Evolutionary conservation across 2,888 invertebrate species (phyloP), one percentile per base, ranked within the genome.

Genomic region (Aproaerema taeniolella): DNA sequence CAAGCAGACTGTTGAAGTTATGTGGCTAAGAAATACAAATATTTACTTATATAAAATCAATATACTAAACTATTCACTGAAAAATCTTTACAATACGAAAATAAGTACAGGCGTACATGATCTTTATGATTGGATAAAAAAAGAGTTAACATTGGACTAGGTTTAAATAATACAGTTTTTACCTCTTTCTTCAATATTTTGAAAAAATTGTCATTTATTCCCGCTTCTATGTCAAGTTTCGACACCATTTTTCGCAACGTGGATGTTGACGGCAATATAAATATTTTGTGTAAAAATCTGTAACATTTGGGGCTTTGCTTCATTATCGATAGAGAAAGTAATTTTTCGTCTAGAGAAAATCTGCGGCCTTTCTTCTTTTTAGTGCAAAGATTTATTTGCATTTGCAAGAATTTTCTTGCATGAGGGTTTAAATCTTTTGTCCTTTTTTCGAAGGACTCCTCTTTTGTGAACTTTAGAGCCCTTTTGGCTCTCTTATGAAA

Each of bases 251-350:
- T 47, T 7, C 45, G 41, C 10, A 52, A 16, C 1, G 45, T 50
- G 2, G 36, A 15, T 31, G 32, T 40, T 7, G 47, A 46, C 4
- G 51, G 50, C 14, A 51, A 17, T 8, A 52, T 52, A 50, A n/a
- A n/a, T n/a, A n/a, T n/a, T n/a, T n/a, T n/a, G n/a, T n/a, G n/a
- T n/a, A n/a, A n/a, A n/a, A n/a, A 36, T 38, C 36, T 36, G 11
- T 41, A 46, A 1, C 15, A 31, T 34, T 43, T 46, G 2, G 43
- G 46, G 24, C 46, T 39, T 31, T 42, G 44, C 24, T 42, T 44
- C 36, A 42, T 30, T 8, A 47, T 39, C 7, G 41, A 12, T 7
- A 47, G 16, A 7, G 38, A 38, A 16, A 41, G 28, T 11, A 47
- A 20, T 41, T 45, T 47, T 9, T 47, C 47, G 7, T 47, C 43